Evolutionary conservation across 2,888 invertebrate genomes (phyloP).

Genomic region (Mycogona germanica): DNA sequence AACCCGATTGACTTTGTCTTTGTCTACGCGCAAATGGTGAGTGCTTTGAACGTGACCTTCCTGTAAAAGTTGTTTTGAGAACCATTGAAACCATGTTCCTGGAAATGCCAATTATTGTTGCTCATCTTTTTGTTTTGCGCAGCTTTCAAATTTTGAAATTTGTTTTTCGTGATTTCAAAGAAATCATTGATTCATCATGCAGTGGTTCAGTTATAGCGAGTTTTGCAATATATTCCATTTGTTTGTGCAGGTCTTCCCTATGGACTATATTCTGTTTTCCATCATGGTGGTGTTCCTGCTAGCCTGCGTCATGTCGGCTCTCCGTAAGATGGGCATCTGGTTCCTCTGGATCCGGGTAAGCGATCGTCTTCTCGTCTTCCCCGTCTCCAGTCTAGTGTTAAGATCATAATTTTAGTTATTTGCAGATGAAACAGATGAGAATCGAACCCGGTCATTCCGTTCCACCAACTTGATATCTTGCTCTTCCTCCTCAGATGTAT

Average conservation of each 20-base stretch:
- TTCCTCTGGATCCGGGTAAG: conserved; percentile 35
- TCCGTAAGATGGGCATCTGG: conserved; percentile 35
- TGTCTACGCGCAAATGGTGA: conserved; percentile 33
- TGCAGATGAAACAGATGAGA: not conserved
- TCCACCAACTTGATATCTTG: not conserved
- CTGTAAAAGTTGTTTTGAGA: too few relatives aligned
- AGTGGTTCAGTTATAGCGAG: too few relatives aligned
- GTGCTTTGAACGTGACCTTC: not conserved
- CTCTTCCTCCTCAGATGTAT: conserved; percentile 30
- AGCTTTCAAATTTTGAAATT: not conserved
- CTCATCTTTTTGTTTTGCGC: too few relatives aligned
- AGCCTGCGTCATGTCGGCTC: conserved; percentile 35
- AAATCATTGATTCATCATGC: not conserved
- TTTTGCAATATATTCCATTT: not conserved
- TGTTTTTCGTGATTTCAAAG: not conserved
- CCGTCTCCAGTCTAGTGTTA: not conserved
- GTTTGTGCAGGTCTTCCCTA: conserved; percentile 31
- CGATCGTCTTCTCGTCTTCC: not conserved
- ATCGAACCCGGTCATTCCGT: not conserved
- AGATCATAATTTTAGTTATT: too few relatives aligned
- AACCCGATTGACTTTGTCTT: conserved; percentile 36
- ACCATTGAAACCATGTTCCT: too few relatives aligned
- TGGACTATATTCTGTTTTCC: conserved; percentile 36
- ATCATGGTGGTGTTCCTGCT: conserved; percentile 33
- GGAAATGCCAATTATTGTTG: too few relatives aligned